Evolutionary conservation across 2,888 invertebrate genomes (phyloP), one percentile per base, ranked within the genome.

Genomic region (Phanerotoma sp.): DNA sequence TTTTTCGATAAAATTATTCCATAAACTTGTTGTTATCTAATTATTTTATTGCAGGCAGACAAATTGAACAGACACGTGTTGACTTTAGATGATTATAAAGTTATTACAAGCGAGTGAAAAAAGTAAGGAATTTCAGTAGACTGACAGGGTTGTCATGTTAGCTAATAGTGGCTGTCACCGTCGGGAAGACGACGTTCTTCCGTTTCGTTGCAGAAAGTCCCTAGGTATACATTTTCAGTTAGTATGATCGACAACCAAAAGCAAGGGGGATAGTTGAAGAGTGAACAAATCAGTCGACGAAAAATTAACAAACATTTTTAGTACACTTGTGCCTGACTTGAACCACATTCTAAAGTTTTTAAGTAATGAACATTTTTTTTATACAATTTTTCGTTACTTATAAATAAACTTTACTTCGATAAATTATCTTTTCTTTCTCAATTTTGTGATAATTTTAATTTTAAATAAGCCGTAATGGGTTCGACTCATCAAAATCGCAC

Each of bases 141-240:
- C 51, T 71, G 68, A 68, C 67, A 62, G 41, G 63, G 30, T 62
- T 65, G 67, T 69, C 70, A 66, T 60, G 61, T 60, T 44, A 57
- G 51, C 69, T 71, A 71, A 72, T 71, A 70, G 68, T 65, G 62
- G 62, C 68, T 69, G 71, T 72, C 71, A 53, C 51, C 53, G 47
- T 41, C 54, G 54, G 51, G 45, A 42, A 28, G 37, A 41, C 35
- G 50, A 46, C 48, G 40, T 51, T 50, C 50, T 51, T 56, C 51
- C 51, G 47, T 51, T 51, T 56, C 55, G 51, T 37, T 41, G 13
- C 21, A 22, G 9, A 35, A 18, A 51, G 25, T 56, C 48, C 40
- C 44, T 46, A 47, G 40, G 16, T 32, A n/a, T n/a, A 9, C 7
- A 30, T 47, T 47, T 37, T 22, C 20, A 35, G 15, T 35, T 22